Evolutionary conservation across 2,797 vertebrate species (phyloP).

Genomic region (Mallotus villosus): DNA sequence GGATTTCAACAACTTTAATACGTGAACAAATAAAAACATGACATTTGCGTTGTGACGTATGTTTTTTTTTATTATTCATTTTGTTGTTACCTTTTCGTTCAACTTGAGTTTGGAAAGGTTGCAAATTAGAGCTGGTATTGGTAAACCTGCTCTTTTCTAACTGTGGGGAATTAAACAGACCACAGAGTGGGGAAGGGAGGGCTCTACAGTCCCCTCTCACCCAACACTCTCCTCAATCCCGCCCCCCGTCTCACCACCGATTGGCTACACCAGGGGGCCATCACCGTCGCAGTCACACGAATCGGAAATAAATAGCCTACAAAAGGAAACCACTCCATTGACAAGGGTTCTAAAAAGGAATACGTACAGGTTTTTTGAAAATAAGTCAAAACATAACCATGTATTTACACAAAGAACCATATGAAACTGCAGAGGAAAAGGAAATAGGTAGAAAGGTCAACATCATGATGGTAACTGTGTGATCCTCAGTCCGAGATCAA

Average conservation of each 20-base stretch:
- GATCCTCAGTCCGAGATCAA: conserved; percentile 42
- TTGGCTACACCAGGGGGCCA: conserved; percentile 14
- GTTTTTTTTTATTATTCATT: conserved; percentile 29
- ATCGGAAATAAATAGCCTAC: conserved; percentile 80
- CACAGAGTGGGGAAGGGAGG: neutral
- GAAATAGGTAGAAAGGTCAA: conserved; percentile 59
- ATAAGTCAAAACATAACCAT: conserved; percentile 76
- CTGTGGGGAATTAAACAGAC: neutral
- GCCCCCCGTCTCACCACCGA: conserved; percentile 35
- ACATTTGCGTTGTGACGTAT: neutral
- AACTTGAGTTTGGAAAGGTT: neutral
- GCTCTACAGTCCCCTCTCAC: conserved; percentile 30
- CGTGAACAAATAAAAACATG: neutral
- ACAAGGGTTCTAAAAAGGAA: conserved; percentile 75
- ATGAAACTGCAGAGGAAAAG: conserved; percentile 78
- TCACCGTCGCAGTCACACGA: conserved; percentile 70
- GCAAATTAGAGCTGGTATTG: conserved; percentile 1
- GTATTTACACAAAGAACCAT: conserved; percentile 84
- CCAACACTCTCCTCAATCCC: conserved; percentile 10
- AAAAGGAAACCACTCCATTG: conserved; percentile 65
- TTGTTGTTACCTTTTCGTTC: neutral
- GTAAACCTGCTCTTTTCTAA: conserved; percentile 34
- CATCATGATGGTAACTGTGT: conserved; percentile 31
- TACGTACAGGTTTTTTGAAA: conserved; percentile 72
- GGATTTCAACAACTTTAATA: neutral